Conservation (phyloP, 2,888 invertebrate genomes). For the Hemicrepidius hirtus region DNA sequence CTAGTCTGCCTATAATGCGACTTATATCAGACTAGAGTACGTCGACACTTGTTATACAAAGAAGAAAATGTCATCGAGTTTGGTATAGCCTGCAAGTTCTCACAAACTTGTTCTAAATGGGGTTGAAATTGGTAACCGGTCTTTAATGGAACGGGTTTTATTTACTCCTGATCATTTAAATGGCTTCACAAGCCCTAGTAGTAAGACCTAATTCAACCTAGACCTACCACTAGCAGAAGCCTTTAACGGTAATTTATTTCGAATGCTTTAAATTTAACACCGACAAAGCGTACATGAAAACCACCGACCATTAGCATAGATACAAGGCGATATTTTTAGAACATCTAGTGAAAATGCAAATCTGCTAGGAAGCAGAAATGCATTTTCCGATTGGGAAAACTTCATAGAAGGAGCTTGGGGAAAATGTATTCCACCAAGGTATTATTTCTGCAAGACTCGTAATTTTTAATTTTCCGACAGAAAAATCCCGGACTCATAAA, state of each 20-base stretch:
- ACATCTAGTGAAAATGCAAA: too few relatives aligned
- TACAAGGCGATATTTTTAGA: not conserved
- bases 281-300: conserved; percentile 1
- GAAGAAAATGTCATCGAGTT: not conserved
- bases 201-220: not conserved
- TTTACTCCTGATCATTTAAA: conserved; percentile 17
- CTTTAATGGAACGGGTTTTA: conserved; percentile 18
- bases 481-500: conserved; percentile 34
- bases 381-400: too few relatives aligned
- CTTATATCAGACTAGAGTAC: too few relatives aligned
- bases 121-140: conserved; percentile 8
- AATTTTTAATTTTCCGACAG: conserved; percentile 25
- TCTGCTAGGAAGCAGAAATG: too few relatives aligned
- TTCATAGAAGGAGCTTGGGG: too few relatives aligned
- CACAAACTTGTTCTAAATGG: not conserved
- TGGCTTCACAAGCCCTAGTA: conserved; percentile 10
- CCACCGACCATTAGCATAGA: not conserved
- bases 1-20: too few relatives aligned
- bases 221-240: not conserved
- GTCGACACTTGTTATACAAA: not conserved
- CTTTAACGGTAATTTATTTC: conserved; percentile 6
- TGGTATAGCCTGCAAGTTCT: not conserved
- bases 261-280: conserved; percentile 1
- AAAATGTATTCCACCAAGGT: too few relatives aligned
- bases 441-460: conserved; percentile 3